phyloP scores from a whole-genome alignment of 2,888 invertebrate genomes.

The Syrista parreyssii region DNA sequence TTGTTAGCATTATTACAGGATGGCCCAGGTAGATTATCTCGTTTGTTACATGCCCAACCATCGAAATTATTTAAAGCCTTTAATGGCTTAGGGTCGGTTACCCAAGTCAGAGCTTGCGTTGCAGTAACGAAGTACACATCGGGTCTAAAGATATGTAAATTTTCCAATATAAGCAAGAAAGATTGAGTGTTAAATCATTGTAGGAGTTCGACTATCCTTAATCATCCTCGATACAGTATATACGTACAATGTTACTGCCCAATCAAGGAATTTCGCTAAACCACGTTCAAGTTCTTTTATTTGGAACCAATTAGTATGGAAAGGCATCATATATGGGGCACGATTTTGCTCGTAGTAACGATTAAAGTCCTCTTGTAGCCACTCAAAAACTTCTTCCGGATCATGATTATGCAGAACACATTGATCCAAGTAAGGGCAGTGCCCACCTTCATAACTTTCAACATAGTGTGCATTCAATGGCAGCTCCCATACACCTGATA shows the following conservation, averaged over 20 bases:
- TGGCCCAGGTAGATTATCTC: constrained; percentile 76
- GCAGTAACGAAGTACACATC: constrained; percentile 90
- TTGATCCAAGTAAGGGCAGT: constrained; percentile 92
- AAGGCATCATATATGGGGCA: constrained; percentile 94
- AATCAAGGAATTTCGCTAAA: constrained; percentile 86
- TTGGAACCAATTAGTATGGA: constrained; percentile 97
- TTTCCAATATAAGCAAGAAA: background rate
- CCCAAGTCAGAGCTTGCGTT: constrained; percentile 91
- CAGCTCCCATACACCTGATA: constrained; percentile 88
- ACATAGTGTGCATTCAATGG: constrained; percentile 91
- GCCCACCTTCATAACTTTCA: constrained; percentile 89
- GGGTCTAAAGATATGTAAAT: constrained; percentile 69
- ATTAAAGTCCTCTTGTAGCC: constrained; percentile 90
- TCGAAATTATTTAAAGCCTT: constrained; percentile 79
- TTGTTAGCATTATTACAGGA: constrained; percentile 86
- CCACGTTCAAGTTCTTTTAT: constrained; percentile 85
- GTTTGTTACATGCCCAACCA: constrained; percentile 83
- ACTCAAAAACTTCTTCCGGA: constrained; percentile 81
- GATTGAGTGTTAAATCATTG: no score
- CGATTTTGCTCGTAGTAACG: constrained; percentile 87
- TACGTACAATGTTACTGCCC: constrained; percentile 79
- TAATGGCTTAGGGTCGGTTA: constrained; percentile 84
- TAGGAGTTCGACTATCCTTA: background rate
- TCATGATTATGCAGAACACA: constrained; percentile 92
- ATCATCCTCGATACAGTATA: background rate